Base-by-base conservation (phyloP, 1,140 invertebrate genomes). In the Heliconius eleuchia region DNA sequence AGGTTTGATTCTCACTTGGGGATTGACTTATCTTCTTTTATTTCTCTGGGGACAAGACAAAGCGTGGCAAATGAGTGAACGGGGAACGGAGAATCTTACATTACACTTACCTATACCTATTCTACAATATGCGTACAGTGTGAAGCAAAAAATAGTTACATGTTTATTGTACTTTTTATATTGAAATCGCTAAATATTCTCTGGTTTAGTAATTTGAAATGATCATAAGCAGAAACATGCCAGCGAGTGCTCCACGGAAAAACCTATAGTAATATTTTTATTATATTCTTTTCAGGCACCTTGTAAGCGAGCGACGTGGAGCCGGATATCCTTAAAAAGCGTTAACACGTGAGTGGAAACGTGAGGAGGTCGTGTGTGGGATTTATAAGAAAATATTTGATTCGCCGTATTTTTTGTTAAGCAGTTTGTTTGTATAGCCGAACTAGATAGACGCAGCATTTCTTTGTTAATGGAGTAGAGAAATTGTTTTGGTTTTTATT, bases 311-410 rank as follows among this genome's bases (percentile, higher is more conserved):
- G 60, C 60, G n/a, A 13, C 60, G 60, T 66, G n/a, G 57, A 27
- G 60, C 23, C 60, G 60, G 60, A 66, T 66, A 66, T 66, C 60
- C 60, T 27, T 60, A 66, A 66, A 66, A 66, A 66, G 60, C 60
- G 60, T 30, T 66, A 11, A 66, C 60, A 66, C 60, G 60, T 66
- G 60, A 66, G 60, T 27, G 23, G 60, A 66, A 66, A 27, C 60
- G 23, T 66, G 13, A 66, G 57, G 11, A 66, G 60, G 60, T 66
- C 60, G 55, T 57, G n/a, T 57, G 27, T 30, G 11, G n/a, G 60
- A 16, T 66, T 66, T 66, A n/a, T 66, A 5, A 16, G 60, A 27
- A 60, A 66, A 66, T 27, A 30, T 66, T 66, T 66, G 60, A 66
- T 66, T 66, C 13, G 60, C 27, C 27, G 16, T 66, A 27, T 66